Evolutionary conservation across 2,797 vertebrate species (phyloP).

Genomic region (Clamator glandarius): DNA sequence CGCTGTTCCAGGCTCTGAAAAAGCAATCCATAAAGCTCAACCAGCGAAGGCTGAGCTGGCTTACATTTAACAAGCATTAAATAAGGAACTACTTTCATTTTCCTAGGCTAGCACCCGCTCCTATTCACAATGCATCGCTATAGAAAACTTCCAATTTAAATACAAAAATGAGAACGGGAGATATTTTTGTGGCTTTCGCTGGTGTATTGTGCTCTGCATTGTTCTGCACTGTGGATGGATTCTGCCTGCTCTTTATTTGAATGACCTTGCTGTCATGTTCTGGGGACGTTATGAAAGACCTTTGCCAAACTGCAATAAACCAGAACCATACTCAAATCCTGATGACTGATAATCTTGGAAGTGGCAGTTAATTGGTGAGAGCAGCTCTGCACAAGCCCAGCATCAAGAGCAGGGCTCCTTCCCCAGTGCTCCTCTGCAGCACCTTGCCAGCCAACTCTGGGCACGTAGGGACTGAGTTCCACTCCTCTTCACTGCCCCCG

Average conservation of each 20-base stretch:
- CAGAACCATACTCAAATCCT: not conserved
- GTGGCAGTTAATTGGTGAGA: conserved; percentile 33
- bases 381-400: not conserved
- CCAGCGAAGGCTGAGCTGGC: not conserved
- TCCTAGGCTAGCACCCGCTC: not conserved
- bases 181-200: not conserved
- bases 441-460: not conserved
- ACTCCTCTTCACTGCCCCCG: not conserved
- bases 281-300: conserved; percentile 34
- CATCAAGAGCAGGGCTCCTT: not conserved
- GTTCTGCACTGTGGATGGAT: not conserved
- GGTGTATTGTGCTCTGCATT: not conserved
- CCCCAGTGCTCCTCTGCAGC: not conserved
- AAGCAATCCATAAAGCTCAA: not conserved
- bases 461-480: not conserved
- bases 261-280: conserved; percentile 40
- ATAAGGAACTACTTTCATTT: not conserved
- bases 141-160: not conserved
- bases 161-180: accelerated
- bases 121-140: not conserved
- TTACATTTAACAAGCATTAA: not conserved
- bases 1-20: not conserved
- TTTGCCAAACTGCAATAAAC: conserved; percentile 52
- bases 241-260: conserved; percentile 4
- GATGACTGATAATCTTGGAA: conserved; percentile 40